Conservation (phyloP, 2,113 vertebrate genomes). For the Microtus ochrogaster region DNA sequence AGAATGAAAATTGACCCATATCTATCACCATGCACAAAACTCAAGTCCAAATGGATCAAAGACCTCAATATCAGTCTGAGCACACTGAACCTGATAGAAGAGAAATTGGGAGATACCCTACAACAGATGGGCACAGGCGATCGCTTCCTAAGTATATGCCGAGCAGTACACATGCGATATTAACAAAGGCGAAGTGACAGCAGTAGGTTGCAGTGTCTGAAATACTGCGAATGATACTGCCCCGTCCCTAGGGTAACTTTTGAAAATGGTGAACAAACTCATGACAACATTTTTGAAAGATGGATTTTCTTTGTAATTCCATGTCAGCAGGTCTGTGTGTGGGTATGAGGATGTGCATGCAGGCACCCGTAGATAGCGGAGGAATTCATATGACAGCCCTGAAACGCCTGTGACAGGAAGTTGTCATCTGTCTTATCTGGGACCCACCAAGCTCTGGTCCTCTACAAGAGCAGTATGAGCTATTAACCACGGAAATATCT, state of each 20-base stretch:
- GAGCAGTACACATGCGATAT: not conserved
- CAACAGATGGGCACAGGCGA: too few species aligned
- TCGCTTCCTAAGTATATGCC: too few species aligned
- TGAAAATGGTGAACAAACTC: not conserved
- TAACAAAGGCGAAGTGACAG: not conserved
- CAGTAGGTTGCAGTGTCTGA: not conserved
- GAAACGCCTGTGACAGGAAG: too few species aligned
- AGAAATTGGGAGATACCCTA: too few species aligned
- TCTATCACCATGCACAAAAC: too few species aligned
- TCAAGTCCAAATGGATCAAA: too few species aligned
- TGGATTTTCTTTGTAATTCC: not conserved
- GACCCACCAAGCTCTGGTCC: too few species aligned
- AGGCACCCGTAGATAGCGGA: not conserved
- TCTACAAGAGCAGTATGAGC: not conserved
- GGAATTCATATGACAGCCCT: not conserved
- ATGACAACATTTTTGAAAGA: not conserved
- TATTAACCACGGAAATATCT: not conserved
- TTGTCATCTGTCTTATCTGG: not conserved
- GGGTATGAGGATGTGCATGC: too few species aligned
- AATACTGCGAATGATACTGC: not conserved
- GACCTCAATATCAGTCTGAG: too few species aligned
- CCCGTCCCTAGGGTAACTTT: not conserved
- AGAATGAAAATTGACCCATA: too few species aligned
- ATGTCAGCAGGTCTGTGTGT: not conserved
- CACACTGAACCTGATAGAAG: too few species aligned